Percentiles rank a stretch among this genome's conserved stretches.
Evolutionary conservation across 2,888 invertebrate genomes (phyloP).

Genomic region (Caenorhabditis sinica): DNA sequence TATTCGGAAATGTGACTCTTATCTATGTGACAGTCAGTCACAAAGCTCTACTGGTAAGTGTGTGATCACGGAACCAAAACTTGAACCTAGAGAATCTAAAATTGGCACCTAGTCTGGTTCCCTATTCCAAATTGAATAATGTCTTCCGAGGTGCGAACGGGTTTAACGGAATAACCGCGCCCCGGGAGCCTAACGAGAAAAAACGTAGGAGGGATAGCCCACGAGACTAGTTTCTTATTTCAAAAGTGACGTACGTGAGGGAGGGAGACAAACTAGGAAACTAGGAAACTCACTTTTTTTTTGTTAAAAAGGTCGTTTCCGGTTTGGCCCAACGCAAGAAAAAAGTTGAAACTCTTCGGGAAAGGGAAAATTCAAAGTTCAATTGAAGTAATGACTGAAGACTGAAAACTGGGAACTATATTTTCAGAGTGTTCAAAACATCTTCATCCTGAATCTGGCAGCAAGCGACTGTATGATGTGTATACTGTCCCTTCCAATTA

Average conservation of each 20-base stretch:
- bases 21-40: conserved; percentile 78
- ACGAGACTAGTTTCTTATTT: conserved; percentile 29
- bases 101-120: conserved; percentile 20
- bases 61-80: neutral
- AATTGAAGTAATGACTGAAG: neutral
- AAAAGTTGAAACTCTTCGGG: conserved; percentile 1
- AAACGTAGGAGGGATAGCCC: conserved; percentile 34
- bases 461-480: conserved; percentile 95
- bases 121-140: conserved; percentile 26
- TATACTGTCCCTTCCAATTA: conserved; percentile 95
- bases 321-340: conserved; percentile 6
- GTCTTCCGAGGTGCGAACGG: conserved; percentile 22
- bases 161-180: conserved; percentile 2
- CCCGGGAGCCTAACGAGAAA: conserved; percentile 34
- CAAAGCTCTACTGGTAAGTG: conserved; percentile 74
- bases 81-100: conserved; percentile 6
- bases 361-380: conserved; percentile 6
- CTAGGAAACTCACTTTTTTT: conserved; percentile 36
- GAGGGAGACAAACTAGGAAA: neutral
- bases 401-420: neutral
- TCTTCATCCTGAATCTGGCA: conserved; percentile 96
- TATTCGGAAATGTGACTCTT: conserved; percentile 80
- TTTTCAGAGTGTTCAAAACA: conserved; percentile 86
- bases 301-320: conserved; percentile 51
- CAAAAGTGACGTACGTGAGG: conserved; percentile 33